These are phyloP conservation scores for Meghimatium bilineatum DNA, from an alignment of 2,888 invertebrate genomes.

Conservation along the genomic window DNA sequence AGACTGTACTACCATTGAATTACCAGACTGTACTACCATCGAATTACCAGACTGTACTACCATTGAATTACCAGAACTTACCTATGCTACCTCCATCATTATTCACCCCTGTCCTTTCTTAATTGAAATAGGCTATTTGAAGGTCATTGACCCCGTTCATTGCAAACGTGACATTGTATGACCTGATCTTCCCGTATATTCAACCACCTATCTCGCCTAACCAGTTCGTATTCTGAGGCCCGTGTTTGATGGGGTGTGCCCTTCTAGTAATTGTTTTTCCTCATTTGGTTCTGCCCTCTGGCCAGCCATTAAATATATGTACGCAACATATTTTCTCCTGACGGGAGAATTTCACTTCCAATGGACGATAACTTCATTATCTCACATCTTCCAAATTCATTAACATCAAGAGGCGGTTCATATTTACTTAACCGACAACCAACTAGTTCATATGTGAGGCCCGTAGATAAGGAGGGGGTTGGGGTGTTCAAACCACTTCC, in stretches of 20 bases:
- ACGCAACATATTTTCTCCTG: background rate
- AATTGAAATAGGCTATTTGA: background rate
- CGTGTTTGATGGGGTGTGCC: slow-evolving; percentile 17
- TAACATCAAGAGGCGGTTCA: background rate
- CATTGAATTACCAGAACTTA: background rate
- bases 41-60: too few relatives aligned
- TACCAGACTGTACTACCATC: background rate
- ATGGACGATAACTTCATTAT: background rate
- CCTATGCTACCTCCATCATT: background rate
- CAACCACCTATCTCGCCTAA: background rate
- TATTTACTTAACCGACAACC: too few relatives aligned
- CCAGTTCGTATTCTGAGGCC: background rate
- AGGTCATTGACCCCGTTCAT: slow-evolving; percentile 22
- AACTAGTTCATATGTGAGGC: too few relatives aligned
- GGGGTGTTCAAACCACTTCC: too few relatives aligned
- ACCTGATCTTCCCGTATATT: background rate
- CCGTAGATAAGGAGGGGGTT: too few relatives aligned
- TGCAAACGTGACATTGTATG: slow-evolving; percentile 14
- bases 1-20: background rate
- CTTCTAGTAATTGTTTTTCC: slow-evolving; percentile 29
- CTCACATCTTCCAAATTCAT: background rate
- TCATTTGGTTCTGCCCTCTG: slow-evolving; percentile 19
- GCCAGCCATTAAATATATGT: slow-evolving; percentile 28
- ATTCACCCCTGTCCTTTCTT: background rate
- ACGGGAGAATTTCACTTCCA: slow-evolving; percentile 9